A percentile compares a stretch with the other conserved stretches of the same genome.
These are phyloP conservation scores for Dynastes tityus DNA, from an alignment of 2,888 invertebrate species.

Conservation along the genomic window DNA sequence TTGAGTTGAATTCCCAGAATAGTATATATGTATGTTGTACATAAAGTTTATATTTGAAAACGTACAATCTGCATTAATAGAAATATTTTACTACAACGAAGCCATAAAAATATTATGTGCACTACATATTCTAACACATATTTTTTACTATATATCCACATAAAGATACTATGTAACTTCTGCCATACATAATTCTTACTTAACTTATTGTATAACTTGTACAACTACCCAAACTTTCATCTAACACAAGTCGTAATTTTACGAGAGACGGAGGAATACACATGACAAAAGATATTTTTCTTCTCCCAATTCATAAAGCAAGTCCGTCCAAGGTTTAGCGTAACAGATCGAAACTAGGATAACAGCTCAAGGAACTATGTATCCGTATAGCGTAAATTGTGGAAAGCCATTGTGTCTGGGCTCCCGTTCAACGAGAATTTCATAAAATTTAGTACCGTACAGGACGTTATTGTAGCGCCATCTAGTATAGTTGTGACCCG, in stretches of 20 bases:
- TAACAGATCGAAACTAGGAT: constrained; percentile 38
- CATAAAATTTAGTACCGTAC: constrained; percentile 28
- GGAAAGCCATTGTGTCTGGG: constrained; percentile 22
- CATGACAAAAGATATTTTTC: constrained; percentile 16
- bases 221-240: too few species aligned
- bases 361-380: constrained; percentile 28
- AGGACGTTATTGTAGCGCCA: constrained; percentile 5
- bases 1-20: too few species aligned
- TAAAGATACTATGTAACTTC: too few species aligned
- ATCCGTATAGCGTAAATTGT: constrained; percentile 9
- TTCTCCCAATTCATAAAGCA: constrained; percentile 20
- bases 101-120: too few species aligned
- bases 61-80: too few species aligned
- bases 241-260: neutral
- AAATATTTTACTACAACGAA: too few species aligned
- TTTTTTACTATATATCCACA: too few species aligned
- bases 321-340: constrained; percentile 12
- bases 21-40: too few species aligned
- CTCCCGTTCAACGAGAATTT: constrained; percentile 32
- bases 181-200: too few species aligned
- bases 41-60: too few species aligned
- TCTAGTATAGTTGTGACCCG: neutral
- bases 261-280: neutral
- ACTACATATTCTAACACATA: too few species aligned
- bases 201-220: too few species aligned